phyloP scores from a whole-genome alignment of 2,797 vertebrate species.

The Cyprinodon diabolis region DNA sequence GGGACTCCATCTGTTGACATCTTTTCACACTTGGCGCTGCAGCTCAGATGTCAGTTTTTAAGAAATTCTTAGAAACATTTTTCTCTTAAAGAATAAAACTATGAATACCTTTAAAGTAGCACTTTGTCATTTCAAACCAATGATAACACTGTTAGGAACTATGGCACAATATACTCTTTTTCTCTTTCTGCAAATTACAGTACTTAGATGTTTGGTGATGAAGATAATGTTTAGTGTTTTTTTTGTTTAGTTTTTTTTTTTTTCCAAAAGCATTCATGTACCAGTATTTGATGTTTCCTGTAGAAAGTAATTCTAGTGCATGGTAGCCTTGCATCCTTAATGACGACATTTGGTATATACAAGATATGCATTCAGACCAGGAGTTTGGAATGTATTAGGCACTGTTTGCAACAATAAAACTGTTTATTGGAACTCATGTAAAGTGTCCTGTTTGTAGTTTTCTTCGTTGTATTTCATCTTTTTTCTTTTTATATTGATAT shows the following conservation, averaged over 20 bases:
- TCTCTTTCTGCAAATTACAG: neutral
- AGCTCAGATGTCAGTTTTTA: constrained; percentile 21
- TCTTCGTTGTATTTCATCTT: neutral
- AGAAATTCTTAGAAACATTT: constrained; percentile 10
- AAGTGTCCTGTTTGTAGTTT: neutral
- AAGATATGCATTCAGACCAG: constrained; percentile 27
- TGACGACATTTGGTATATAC: constrained; percentile 18
- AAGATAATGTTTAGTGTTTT: neutral
- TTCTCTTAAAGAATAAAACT: constrained; percentile 16
- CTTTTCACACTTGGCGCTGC: constrained; percentile 15
- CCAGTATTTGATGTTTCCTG: constrained; percentile 8
- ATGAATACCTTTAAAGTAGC: constrained; percentile 11
- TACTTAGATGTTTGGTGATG: constrained; percentile 5
- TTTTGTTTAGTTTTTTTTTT: constrained; percentile 20
- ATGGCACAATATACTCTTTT: constrained; percentile 5
- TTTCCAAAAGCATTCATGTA: constrained; percentile 5
- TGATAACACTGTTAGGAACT: constrained; percentile 19
- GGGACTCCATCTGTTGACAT: constrained; percentile 31
- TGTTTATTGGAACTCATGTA: constrained; percentile 27
- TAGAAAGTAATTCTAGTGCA: constrained; percentile 48
- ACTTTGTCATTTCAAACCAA: constrained; percentile 23
- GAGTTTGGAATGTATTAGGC: constrained; percentile 43
- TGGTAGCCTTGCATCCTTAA: constrained; percentile 30
- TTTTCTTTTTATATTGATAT: neutral
- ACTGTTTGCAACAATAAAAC: constrained; percentile 38